Base-by-base conservation (phyloP, 2,797 vertebrate species). In the Acanthurus tractus region DNA sequence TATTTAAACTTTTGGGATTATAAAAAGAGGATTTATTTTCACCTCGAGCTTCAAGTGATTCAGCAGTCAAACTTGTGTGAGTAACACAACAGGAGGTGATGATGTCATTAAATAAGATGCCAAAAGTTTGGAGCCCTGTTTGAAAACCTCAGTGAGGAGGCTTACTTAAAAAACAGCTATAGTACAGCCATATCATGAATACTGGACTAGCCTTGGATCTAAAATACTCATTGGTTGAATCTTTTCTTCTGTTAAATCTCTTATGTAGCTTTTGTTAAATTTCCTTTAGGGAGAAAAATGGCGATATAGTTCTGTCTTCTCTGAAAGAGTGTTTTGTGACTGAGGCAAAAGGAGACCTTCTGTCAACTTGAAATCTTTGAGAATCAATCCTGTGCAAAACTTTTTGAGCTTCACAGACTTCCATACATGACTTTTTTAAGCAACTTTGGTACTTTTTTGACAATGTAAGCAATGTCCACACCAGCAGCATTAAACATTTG, bases 341-440 rank as follows among this genome's bases (percentile, higher is more conserved):
- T 29, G 54, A 42, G 59, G 38, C 49, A 44, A 3, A 14, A 42
- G 23, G 1, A 29, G 8, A 59, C 53, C 23, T 15, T 64, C 48
- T 38, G 40, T 57, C 13, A 55, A 67, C 54, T 20, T 34, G 36
- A 69, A 12, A 40, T 68, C 56, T 61, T 14, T 50, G 22, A 74
- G 45, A 63, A 62, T 75, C 49, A 64, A n/a, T 59, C 11, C 46
- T 81, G 72, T 50, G 52, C 17, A 44, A 66, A 75, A 86, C 74
- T 86, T 90, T 90, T 87, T 82, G 86, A 91, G 88, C 77, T 86
- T 90, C 76, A 81, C 42, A 76, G 70, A 81, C 62, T 75, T 75
- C 63, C 57, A 49, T 12, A 86, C 50, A 76, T 68, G 40, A 81
- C 74, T 79, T 68, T 48, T 45, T 22, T 44, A n/a, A 65, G 45